These are phyloP conservation scores for Semicossyphus pulcher DNA, from an alignment of 2,113 vertebrate genomes.

Conservation along the genomic window DNA sequence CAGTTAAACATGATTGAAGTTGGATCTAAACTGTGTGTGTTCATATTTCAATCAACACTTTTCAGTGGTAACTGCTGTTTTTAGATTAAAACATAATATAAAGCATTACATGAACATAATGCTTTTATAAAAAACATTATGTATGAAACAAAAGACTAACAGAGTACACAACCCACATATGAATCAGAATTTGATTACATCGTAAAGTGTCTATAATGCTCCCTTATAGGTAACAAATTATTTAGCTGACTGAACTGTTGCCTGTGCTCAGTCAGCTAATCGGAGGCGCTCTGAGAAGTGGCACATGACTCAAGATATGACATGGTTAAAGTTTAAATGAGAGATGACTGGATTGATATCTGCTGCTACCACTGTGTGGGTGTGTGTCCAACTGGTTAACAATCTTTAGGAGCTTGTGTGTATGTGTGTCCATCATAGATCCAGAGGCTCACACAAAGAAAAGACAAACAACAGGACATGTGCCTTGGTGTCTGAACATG, in stretches of 20 bases:
- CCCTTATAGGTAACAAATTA: conserved; percentile 36
- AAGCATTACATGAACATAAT: background rate
- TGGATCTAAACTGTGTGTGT: background rate
- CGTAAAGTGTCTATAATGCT: background rate
- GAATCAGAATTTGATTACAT: background rate
- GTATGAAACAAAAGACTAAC: background rate
- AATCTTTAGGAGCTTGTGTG: background rate
- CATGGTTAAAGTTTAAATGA: conserved; percentile 34
- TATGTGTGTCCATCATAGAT: background rate
- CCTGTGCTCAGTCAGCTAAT: conserved; percentile 31
- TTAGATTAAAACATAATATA: background rate
- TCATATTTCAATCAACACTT: background rate
- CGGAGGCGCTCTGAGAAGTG: background rate
- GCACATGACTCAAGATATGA: conserved; percentile 42
- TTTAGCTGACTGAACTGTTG: conserved; percentile 44
- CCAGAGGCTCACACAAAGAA: background rate
- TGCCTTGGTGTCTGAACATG: background rate
- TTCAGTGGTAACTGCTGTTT: background rate
- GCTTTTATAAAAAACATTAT: background rate
- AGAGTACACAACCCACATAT: background rate
- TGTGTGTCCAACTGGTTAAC: background rate
- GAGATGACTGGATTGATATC: background rate
- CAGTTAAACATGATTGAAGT: background rate
- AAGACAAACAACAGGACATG: background rate
- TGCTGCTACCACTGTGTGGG: background rate